These are phyloP conservation scores for Erpobdella octoculata DNA, from an alignment of 2,888 invertebrate species.

Conservation along the genomic window DNA sequence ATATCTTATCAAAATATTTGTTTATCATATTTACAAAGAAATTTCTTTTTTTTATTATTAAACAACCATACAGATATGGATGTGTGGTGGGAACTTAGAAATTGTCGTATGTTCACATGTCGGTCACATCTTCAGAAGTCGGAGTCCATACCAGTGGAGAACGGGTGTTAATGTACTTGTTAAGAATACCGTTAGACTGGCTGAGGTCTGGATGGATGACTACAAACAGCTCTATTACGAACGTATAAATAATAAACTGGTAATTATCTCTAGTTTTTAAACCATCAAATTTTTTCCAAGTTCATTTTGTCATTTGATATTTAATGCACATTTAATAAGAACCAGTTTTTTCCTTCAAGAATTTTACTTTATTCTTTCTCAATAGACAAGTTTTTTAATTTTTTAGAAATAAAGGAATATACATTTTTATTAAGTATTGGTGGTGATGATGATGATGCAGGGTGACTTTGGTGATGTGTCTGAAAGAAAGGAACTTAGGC, in stretches of 20 bases:
- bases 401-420: no score
- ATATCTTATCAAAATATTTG: background rate
- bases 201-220: constrained; percentile 58
- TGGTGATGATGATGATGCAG: constrained; percentile 48
- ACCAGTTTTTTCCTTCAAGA: no score
- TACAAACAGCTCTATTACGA: constrained; percentile 92
- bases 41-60: background rate
- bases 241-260: constrained; percentile 86
- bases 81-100: constrained; percentile 37
- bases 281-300: no score
- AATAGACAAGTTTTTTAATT: no score
- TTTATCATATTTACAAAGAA: background rate
- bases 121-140: constrained; percentile 36
- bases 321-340: no score
- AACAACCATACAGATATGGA: constrained; percentile 31
- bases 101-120: constrained; percentile 37
- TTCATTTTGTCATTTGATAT: no score
- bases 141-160: constrained; percentile 33
- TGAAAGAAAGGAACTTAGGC: constrained; percentile 69
- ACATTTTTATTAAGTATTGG: background rate
- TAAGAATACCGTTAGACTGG: constrained; percentile 34
- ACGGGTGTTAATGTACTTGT: constrained; percentile 25
- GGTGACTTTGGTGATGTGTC: constrained; percentile 92
- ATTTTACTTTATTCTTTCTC: no score
- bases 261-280: no score